Percentiles rank a stretch among this genome's conserved stretches.
Evolutionary conservation across 2,797 vertebrate species (phyloP).

Genomic region (Syngnathus rostellatus): DNA sequence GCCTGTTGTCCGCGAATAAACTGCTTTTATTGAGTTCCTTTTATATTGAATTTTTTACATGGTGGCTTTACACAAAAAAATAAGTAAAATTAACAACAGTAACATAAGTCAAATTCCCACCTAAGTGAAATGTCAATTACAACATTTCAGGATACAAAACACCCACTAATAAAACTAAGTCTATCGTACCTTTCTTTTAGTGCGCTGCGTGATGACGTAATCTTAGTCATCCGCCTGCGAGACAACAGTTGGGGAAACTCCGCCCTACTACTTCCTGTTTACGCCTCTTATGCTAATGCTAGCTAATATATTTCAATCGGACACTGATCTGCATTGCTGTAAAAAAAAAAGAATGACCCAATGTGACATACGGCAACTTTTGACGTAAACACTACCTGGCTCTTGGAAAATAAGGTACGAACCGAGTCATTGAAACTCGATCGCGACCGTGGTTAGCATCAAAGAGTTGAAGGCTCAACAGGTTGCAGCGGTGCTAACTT

Average conservation of each 20-base stretch:
- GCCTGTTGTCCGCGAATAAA: not conserved
- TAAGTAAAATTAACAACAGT: too few relatives aligned
- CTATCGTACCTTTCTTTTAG: too few relatives aligned
- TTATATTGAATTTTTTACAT: not conserved
- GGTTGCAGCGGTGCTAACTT: slow-evolving; percentile 45
- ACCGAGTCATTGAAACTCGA: not conserved
- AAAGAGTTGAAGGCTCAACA: slow-evolving; percentile 39
- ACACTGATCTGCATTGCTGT: not conserved
- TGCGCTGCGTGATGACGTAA: too few relatives aligned
- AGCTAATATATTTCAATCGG: not conserved
- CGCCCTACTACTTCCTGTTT: slow-evolving; percentile 29
- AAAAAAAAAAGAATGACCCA: slow-evolving; percentile 9
- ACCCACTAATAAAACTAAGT: too few relatives aligned
- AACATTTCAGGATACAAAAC: too few relatives aligned
- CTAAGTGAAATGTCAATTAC: too few relatives aligned
- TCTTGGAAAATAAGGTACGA: slow-evolving; percentile 35
- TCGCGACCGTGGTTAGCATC: not conserved
- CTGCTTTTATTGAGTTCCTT: not conserved
- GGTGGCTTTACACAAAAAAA: not conserved
- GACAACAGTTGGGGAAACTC: slow-evolving; percentile 25
- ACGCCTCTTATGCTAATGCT: not conserved
- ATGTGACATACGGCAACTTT: slow-evolving; percentile 25
- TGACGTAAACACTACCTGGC: slow-evolving; percentile 16
- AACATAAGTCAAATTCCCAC: too few relatives aligned
- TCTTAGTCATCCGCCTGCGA: slow-evolving; percentile 20